Evolutionary conservation across 2,888 invertebrate species (phyloP).

Genomic region (Aradus depressus): DNA sequence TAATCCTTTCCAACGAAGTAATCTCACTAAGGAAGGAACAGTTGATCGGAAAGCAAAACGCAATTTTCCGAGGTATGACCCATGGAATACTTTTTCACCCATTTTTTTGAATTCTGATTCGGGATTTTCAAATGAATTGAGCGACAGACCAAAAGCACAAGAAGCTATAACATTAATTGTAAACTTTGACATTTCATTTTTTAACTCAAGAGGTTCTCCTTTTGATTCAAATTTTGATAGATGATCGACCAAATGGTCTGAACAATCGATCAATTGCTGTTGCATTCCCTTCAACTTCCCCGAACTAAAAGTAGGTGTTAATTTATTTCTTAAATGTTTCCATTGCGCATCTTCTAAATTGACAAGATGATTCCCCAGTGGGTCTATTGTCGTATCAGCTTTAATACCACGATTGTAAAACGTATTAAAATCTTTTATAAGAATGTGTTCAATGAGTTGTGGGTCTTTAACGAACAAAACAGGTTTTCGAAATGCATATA

Average conservation of each 20-base stretch:
- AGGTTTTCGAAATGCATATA: constrained; percentile 42
- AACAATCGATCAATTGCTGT: constrained; percentile 38
- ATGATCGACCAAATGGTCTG: constrained; percentile 27
- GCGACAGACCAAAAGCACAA: constrained; percentile 41
- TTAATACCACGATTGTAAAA: constrained; percentile 40
- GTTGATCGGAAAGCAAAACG: constrained; percentile 1
- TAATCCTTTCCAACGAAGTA: constrained; percentile 15
- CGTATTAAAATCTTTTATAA: constrained; percentile 41
- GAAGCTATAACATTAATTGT: constrained; percentile 43
- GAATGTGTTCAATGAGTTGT: constrained; percentile 39
- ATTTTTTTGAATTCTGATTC: constrained; percentile 37
- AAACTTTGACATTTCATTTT: constrained; percentile 35
- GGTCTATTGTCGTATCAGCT: constrained; percentile 35
- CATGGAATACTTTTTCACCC: constrained; percentile 36
- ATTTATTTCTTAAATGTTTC: constrained; percentile 42
- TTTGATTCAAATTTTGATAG: constrained; percentile 8
- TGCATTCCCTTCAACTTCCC: constrained; percentile 46
- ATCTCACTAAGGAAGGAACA: constrained; percentile 3
- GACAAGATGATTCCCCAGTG: constrained; percentile 37
- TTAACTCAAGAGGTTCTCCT: constrained; percentile 19
- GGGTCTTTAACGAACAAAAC: constrained; percentile 40
- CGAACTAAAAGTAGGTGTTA: constrained; percentile 45
- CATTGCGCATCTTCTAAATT: constrained; percentile 42
- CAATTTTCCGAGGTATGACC: constrained; percentile 33
- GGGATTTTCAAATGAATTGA: constrained; percentile 37